Evolutionary conservation across 2,888 invertebrate species (phyloP).

Genomic region (Leistus spinibarbis): DNA sequence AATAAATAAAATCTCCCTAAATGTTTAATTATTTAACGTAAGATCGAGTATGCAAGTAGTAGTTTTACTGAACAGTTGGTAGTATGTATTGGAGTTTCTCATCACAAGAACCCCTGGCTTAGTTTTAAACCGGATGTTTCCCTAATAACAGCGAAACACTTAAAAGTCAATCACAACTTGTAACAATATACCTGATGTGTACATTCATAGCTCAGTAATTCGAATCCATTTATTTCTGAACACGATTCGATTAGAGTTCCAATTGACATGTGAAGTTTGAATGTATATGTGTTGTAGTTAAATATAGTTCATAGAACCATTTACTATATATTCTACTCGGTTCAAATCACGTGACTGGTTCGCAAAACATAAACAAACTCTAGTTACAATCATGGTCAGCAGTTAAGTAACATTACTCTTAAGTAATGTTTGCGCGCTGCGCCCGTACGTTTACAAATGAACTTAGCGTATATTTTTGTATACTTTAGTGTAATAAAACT

Average conservation of each 20-base stretch:
- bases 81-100: too few species aligned
- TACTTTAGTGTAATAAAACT: too few species aligned
- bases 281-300: not conserved
- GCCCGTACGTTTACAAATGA: not conserved
- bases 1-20: too few species aligned
- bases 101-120: too few species aligned
- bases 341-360: not conserved
- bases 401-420: not conserved
- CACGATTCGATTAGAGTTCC: not conserved
- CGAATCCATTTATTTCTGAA: not conserved
- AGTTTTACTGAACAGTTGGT: too few species aligned
- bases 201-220: not conserved
- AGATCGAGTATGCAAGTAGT: too few species aligned
- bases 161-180: too few species aligned
- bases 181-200: too few species aligned
- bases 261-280: not conserved
- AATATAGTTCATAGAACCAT: not conserved
- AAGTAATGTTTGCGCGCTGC: too few species aligned
- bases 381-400: not conserved
- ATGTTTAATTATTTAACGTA: too few species aligned
- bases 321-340: not conserved
- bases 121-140: too few species aligned
- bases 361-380: not conserved
- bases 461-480: not conserved
- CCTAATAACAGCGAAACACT: too few species aligned